Evolutionary conservation across 2,888 invertebrate species (phyloP).

Genomic region (Drosophila hawaiiensis): DNA sequence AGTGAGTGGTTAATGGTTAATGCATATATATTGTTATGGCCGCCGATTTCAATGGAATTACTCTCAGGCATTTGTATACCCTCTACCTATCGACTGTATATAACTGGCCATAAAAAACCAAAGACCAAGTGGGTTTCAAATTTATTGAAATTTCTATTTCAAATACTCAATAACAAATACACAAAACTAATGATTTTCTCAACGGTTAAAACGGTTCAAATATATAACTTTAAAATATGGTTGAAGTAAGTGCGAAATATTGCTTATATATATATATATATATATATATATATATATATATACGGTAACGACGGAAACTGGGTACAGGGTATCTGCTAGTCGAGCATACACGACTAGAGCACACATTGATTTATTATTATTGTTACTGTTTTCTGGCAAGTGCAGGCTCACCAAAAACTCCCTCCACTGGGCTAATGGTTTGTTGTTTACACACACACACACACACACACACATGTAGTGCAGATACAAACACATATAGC

Average conservation of each 20-base stretch:
- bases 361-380: slow-evolving; percentile 12
- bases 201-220: not conserved
- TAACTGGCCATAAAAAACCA: not conserved
- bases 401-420: slow-evolving; percentile 72
- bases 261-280: not conserved
- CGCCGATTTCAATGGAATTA: slow-evolving; percentile 43
- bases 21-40: slow-evolving; percentile 39
- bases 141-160: slow-evolving; percentile 4
- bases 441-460: slow-evolving; percentile 50
- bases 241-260: not conserved
- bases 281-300: not conserved
- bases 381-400: slow-evolving; percentile 44
- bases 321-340: slow-evolving; percentile 46
- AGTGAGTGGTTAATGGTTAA: slow-evolving; percentile 19
- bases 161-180: not conserved
- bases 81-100: slow-evolving; percentile 16
- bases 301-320: not conserved
- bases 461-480: slow-evolving; percentile 28
- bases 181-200: not conserved
- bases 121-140: slow-evolving; percentile 10
- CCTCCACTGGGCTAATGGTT: slow-evolving; percentile 67
- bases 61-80: slow-evolving; percentile 61
- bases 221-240: not conserved
- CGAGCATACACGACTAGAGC: slow-evolving; percentile 29
- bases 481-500: slow-evolving; percentile 31